Conservation (phyloP, 2,888 invertebrate species). For the Plebejus anna region DNA sequence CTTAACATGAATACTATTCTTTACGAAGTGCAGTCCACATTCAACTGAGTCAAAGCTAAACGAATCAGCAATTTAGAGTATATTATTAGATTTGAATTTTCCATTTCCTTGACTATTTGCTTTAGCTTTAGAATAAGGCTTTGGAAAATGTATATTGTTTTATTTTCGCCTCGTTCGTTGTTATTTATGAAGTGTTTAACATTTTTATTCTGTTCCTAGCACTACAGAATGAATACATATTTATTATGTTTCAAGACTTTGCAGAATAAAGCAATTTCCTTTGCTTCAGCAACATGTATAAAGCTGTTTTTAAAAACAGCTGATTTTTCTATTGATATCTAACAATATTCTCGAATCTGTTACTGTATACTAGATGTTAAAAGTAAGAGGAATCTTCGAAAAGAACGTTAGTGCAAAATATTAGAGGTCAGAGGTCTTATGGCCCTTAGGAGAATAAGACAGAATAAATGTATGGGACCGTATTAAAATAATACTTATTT, state of each 20-base stretch:
- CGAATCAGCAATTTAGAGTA: constrained; percentile 25
- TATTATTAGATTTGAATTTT: constrained; percentile 19
- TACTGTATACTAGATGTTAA: too few relatives aligned
- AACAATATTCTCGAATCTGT: too few relatives aligned
- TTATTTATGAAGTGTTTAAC: not conserved
- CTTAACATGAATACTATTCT: not conserved
- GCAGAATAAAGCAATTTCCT: too few relatives aligned
- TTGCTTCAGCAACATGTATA: too few relatives aligned
- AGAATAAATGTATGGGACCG: too few relatives aligned
- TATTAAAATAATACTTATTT: too few relatives aligned
- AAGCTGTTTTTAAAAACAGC: too few relatives aligned
- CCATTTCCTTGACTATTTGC: constrained; percentile 14
- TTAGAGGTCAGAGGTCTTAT: too few relatives aligned
- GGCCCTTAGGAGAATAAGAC: too few relatives aligned
- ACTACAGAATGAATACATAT: not conserved
- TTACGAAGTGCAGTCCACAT: not conserved
- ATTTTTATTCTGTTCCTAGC: not conserved
- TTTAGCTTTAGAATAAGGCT: constrained; percentile 10
- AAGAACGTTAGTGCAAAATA: too few relatives aligned
- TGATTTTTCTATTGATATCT: too few relatives aligned
- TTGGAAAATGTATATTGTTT: constrained; percentile 2
- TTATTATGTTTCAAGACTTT: not conserved
- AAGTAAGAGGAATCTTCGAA: too few relatives aligned
- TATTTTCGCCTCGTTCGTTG: not conserved
- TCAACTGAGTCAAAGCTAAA: constrained; percentile 21